These are phyloP conservation scores for Chelmon rostratus DNA, from an alignment of 2,797 vertebrate genomes.

Conservation along the genomic window DNA sequence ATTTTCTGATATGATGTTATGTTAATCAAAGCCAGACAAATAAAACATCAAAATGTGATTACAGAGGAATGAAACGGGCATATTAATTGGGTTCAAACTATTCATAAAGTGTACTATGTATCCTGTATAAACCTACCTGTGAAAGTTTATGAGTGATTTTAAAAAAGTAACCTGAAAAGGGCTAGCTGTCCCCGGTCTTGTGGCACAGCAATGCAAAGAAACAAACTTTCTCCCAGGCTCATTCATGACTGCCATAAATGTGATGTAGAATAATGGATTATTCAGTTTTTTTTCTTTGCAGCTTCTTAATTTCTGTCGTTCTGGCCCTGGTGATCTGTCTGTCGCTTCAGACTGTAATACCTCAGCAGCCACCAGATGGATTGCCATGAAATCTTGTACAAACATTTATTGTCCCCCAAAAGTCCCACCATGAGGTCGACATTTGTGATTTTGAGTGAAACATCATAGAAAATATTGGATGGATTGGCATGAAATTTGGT, in stretches of 20 bases:
- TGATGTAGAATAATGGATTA: not conserved
- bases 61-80: conserved; percentile 4
- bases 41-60: conserved; percentile 23
- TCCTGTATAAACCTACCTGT: conserved; percentile 4
- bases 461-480: not conserved
- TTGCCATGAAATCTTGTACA: not conserved
- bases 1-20: conserved; percentile 15
- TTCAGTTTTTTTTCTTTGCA: not conserved
- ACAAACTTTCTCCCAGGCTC: not conserved
- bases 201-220: not conserved
- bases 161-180: not conserved
- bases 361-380: not conserved
- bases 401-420: not conserved
- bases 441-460: not conserved
- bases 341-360: conserved; percentile 3
- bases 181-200: not conserved
- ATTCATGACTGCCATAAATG: conserved; percentile 6
- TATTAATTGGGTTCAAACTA: not conserved
- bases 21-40: conserved; percentile 24
- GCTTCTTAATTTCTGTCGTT: not conserved
- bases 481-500: not conserved
- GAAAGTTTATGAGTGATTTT: conserved; percentile 3
- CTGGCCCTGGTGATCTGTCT: not conserved
- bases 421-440: not conserved
- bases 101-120: not conserved